Conservation (phyloP, 2,888 invertebrate genomes). For the Tachina grossa region DNA sequence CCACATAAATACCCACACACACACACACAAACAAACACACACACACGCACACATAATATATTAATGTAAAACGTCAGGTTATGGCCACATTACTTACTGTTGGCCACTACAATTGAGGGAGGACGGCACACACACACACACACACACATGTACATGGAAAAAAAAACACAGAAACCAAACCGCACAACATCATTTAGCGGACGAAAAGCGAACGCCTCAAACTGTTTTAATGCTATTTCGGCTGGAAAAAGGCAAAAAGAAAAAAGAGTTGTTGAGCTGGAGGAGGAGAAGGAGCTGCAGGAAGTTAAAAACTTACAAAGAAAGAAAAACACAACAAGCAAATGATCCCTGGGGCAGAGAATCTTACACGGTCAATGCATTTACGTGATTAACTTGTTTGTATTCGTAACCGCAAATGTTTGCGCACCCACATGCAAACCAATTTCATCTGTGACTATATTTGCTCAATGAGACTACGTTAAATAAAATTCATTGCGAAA, state of each 20-base stretch:
- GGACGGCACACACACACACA: neutral
- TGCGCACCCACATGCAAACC: neutral
- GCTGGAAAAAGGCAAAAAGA: neutral
- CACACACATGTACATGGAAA: too few species aligned
- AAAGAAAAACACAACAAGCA: neutral
- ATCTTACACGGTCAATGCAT: constrained; percentile 32
- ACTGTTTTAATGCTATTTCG: constrained; percentile 35
- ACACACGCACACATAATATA: too few species aligned
- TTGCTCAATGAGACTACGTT: neutral
- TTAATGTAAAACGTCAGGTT: constrained; percentile 4
- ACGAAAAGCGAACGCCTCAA: constrained; percentile 38
- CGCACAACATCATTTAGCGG: constrained; percentile 6
- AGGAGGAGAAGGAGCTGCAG: neutral
- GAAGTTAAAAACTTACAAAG: neutral
- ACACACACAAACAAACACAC: constrained; percentile 16
- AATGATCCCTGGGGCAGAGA: neutral
- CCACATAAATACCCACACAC: constrained; percentile 20
- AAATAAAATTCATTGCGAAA: neutral
- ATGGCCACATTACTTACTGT: neutral
- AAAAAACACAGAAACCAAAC: constrained; percentile 43
- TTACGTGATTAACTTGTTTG: constrained; percentile 41
- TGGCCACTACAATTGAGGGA: neutral
- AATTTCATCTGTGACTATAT: neutral
- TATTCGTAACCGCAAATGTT: constrained; percentile 26
- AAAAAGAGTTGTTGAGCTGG: neutral